These are phyloP conservation scores for Drosophila anomelani DNA, from an alignment of 2,888 invertebrate species.

Conservation along the genomic window DNA sequence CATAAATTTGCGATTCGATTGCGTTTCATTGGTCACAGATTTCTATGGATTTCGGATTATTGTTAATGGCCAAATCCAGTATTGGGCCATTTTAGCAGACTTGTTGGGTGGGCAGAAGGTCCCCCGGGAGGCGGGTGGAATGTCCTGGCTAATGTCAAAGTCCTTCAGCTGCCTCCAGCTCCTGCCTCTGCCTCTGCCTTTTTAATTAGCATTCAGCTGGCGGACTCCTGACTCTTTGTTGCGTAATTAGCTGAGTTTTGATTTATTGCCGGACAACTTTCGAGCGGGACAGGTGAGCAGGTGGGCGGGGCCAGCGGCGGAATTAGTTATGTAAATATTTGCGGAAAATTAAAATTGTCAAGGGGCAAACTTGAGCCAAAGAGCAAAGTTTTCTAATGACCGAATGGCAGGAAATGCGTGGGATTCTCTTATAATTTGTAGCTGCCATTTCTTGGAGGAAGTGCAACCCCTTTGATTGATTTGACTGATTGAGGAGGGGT, in stretches of 20 bases:
- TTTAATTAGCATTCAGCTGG: conserved; percentile 80
- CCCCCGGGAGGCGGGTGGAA: conserved; percentile 20
- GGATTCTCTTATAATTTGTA: conserved; percentile 25
- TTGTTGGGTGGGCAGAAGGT: conserved; percentile 47
- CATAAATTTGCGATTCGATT: conserved; percentile 78
- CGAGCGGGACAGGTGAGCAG: conserved; percentile 24
- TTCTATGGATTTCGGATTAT: conserved; percentile 69
- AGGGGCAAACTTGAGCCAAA: conserved; percentile 48
- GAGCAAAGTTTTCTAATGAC: conserved; percentile 44
- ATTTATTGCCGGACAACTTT: conserved; percentile 68
- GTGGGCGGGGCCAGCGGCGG: conserved; percentile 12
- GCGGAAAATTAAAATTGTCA: conserved; percentile 70
- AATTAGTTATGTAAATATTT: conserved; percentile 74
- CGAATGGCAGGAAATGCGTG: conserved; percentile 25
- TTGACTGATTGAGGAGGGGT: not conserved
- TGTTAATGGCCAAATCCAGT: conserved; percentile 75
- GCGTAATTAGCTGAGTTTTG: conserved; percentile 81
- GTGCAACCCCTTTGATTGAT: conserved; percentile 22
- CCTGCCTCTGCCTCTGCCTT: conserved; percentile 38
- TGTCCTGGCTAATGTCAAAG: conserved; percentile 49
- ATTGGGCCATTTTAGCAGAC: conserved; percentile 53
- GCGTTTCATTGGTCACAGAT: conserved; percentile 70
- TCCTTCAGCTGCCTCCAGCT: conserved; percentile 8
- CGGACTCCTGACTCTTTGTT: conserved; percentile 73
- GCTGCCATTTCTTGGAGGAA: not conserved